phyloP scores from a whole-genome alignment of 2,888 invertebrate genomes.

The Sthenelais limicola region DNA sequence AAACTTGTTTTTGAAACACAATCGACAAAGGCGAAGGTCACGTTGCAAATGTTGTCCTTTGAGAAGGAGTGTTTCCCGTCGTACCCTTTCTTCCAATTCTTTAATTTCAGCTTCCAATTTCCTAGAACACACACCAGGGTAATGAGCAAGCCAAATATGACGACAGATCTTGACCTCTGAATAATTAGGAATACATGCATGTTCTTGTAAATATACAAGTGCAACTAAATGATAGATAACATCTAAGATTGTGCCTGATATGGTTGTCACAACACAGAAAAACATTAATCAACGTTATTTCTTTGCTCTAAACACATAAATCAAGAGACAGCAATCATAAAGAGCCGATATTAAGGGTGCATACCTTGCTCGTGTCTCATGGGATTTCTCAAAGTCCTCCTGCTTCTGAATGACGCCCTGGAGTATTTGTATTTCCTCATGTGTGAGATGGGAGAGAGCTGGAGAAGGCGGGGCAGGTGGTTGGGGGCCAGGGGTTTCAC shows the following conservation, averaged over 20 bases:
- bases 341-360: neutral
- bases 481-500: slow-evolving; percentile 18
- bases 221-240: too few relatives aligned
- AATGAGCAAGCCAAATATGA: too few relatives aligned
- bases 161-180: too few relatives aligned
- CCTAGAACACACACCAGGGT: too few relatives aligned
- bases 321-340: too few relatives aligned
- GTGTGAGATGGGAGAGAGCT: slow-evolving; percentile 62
- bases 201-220: too few relatives aligned
- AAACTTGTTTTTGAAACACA: slow-evolving; percentile 68
- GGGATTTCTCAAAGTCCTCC: slow-evolving; percentile 57
- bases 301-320: neutral
- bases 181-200: too few relatives aligned
- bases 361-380: slow-evolving; percentile 49
- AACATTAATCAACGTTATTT: neutral
- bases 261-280: too few relatives aligned
- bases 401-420: slow-evolving; percentile 62
- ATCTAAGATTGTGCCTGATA: too few relatives aligned
- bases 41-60: slow-evolving; percentile 56
- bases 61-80: slow-evolving; percentile 52
- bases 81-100: slow-evolving; percentile 57
- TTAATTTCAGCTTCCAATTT: slow-evolving; percentile 48
- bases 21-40: slow-evolving; percentile 64
- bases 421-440: slow-evolving; percentile 62
- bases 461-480: slow-evolving; percentile 61